A percentile compares a stretch with the other conserved stretches of the same genome.
Conservation (phyloP, 2,888 invertebrate genomes). For the Drosophila niveifrons region DNA sequence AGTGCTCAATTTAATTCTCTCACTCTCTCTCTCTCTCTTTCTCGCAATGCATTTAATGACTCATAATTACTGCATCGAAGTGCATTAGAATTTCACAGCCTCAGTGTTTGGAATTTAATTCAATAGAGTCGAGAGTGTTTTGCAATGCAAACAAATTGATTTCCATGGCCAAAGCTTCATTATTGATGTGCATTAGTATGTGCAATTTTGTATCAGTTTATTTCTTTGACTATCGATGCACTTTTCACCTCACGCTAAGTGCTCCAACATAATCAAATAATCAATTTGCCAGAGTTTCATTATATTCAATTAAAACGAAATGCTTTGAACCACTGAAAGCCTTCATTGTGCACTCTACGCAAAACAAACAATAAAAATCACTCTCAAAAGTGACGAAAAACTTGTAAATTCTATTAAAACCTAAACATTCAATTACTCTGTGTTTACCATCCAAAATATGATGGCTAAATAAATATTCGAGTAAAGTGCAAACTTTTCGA, state of each 20-base stretch:
- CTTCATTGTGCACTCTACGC: not conserved
- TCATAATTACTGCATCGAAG: not conserved
- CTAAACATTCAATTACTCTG: not conserved
- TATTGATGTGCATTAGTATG: too few species aligned
- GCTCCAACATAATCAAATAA: not conserved
- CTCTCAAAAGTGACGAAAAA: not conserved
- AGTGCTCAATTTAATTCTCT: not conserved
- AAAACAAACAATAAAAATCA: not conserved
- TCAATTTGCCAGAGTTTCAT: not conserved
- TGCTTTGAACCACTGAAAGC: not conserved
- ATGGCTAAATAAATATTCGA: not conserved
- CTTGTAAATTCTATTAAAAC: not conserved
- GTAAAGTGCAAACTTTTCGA: too few species aligned
- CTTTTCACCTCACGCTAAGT: too few species aligned
- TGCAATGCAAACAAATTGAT: not conserved
- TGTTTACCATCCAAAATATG: not conserved
- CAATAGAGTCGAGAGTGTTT: not conserved
- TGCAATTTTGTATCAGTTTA: too few species aligned
- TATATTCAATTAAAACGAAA: not conserved
- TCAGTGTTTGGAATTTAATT: not conserved
- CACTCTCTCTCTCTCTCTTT: too few species aligned
- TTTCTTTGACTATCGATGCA: too few species aligned
- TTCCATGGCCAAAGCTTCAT: too few species aligned
- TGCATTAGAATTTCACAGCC: not conserved
- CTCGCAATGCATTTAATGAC: not conserved